Conservation (phyloP, 1,140 invertebrate genomes). For the Oscheius sp. region DNA sequence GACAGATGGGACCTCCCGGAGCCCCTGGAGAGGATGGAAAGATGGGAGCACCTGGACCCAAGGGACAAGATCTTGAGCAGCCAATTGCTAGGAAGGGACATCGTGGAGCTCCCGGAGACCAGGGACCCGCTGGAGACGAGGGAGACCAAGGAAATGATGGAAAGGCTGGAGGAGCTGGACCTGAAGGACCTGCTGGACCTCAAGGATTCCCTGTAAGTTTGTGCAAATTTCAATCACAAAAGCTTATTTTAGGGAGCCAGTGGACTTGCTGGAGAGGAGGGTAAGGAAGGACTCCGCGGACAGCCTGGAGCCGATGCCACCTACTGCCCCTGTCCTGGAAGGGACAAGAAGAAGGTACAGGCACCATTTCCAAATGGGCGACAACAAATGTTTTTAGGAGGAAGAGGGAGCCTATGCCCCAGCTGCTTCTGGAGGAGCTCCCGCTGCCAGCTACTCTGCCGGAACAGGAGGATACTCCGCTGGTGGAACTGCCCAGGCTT, state of each 20-base stretch:
- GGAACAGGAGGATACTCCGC: neutral
- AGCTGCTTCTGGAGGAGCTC: neutral
- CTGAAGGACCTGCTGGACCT: neutral
- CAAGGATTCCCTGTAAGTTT: neutral
- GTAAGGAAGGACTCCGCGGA: constrained; percentile 25
- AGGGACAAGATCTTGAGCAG: constrained; percentile 35
- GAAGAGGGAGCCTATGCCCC: neutral
- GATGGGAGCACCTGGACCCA: constrained; percentile 34
- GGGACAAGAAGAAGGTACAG: constrained; percentile 18
- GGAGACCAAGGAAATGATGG: constrained; percentile 37
- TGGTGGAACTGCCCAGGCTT: neutral
- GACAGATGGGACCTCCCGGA: constrained; percentile 18
- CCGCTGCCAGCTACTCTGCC: neutral
- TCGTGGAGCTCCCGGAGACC: constrained; percentile 38
- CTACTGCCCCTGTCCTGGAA: constrained; percentile 38
- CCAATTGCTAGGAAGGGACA: constrained; percentile 36
- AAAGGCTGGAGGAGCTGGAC: constrained; percentile 40
- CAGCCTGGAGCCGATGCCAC: constrained; percentile 33
- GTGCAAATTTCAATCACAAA: neutral
- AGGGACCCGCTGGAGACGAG: constrained; percentile 32
- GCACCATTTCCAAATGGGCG: neutral
- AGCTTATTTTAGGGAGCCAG: constrained; percentile 19
- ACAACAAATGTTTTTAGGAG: no score
- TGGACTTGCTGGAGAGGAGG: constrained; percentile 36
- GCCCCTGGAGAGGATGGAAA: constrained; percentile 35